Evolutionary conservation across 2,888 invertebrate species (phyloP), one percentile per base, ranked within the genome.

Genomic region (Celastrina argiolus): DNA sequence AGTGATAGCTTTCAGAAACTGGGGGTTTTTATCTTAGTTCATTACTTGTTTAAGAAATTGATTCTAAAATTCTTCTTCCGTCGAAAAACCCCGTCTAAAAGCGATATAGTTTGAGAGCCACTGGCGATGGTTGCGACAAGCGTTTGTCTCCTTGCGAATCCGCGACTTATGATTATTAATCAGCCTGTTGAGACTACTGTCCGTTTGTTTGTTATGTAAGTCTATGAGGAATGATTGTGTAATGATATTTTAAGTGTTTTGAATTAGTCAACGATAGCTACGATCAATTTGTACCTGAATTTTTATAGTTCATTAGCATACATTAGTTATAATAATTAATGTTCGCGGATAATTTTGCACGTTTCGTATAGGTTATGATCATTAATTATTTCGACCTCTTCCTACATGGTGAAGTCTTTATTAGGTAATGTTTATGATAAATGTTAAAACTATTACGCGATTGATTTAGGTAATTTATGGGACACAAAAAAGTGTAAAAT

Each of bases 71-170:
- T n/a, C n/a, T n/a, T n/a, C n/a, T n/a, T n/a, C n/a, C n/a, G n/a
- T n/a, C n/a, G n/a, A n/a, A n/a, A n/a, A n/a, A n/a, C n/a, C n/a
- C n/a, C n/a, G n/a, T n/a, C n/a, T n/a, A n/a, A 31, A 8, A 4
- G 3, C n/a, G 16, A 39, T 22, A 61, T 36, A 61, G 61, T 36
- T 61, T 61, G 61, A 39, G 26, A 61, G 36, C 39, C 39, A 36
- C 14, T 12, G 84, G 83, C 82, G 75, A 73, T 71, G 71, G 78
- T 88, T 88, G 82, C 86, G 83, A 84, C 81, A 83, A 80, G 76
- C 80, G 76, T 83, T 79, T 85, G 85, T 85, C 84, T 82, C 83
- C 75, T 83, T 85, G 84, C 84, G 78, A 85, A 83, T 84, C 78
- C 76, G 61, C 81, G 85, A 86, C 87, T 86, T 85, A 86, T 83